These are phyloP conservation scores for human DNA, from an alignment of 2,113 vertebrate genomes.

Conservation along the genomic window DNA sequence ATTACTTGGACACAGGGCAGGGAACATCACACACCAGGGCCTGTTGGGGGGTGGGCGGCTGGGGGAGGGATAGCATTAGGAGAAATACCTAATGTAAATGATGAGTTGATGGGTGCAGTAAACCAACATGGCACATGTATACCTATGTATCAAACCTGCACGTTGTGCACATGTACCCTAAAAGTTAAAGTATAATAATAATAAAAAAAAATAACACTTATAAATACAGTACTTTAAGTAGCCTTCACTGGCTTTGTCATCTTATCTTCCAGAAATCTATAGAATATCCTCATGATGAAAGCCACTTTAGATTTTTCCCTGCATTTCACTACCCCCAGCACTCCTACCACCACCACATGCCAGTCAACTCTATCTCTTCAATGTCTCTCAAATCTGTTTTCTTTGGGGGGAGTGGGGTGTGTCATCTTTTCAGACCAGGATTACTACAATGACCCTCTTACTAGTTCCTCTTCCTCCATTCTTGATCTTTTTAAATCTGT, in stretches of 20 bases:
- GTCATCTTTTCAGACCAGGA: neutral
- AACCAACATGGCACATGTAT: too few species aligned
- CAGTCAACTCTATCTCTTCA: neutral
- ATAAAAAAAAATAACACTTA: too few species aligned
- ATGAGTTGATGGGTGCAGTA: too few species aligned
- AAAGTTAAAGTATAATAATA: too few species aligned
- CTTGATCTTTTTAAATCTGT: neutral
- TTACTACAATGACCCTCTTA: neutral
- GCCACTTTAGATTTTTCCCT: neutral
- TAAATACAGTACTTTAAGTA: neutral
- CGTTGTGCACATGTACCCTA: too few species aligned
- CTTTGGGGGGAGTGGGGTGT: fast-evolving
- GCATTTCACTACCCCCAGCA: fast-evolving
- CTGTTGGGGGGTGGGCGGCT: too few species aligned
- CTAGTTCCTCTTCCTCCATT: neutral
- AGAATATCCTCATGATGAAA: neutral
- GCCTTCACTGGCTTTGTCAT: neutral
- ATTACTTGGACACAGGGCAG: too few species aligned
- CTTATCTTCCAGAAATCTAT: neutral
- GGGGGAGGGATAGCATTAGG: too few species aligned
- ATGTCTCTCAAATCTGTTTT: neutral
- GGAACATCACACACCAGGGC: too few species aligned
- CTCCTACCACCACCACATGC: too few species aligned
- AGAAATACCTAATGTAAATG: too few species aligned
- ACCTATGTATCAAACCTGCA: too few species aligned